phyloP scores from a whole-genome alignment of 2,888 invertebrate genomes.

The Rhamnusium bicolor region DNA sequence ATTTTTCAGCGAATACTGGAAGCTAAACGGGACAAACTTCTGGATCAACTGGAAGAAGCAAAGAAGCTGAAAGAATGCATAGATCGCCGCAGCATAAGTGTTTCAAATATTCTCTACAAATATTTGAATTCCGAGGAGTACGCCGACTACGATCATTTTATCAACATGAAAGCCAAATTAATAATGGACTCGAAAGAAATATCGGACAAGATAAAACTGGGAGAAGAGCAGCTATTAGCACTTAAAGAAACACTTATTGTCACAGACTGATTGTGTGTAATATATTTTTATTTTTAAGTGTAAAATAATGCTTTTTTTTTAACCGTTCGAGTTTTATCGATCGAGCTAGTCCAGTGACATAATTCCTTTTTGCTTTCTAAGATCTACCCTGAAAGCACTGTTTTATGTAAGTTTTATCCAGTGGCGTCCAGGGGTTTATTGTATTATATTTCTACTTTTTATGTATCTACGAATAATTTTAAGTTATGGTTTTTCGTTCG shows the following conservation, averaged over 20 bases:
- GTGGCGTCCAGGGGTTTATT: slow-evolving; percentile 24
- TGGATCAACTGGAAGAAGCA: slow-evolving; percentile 87
- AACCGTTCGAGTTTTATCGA: slow-evolving; percentile 67
- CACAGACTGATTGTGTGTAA: slow-evolving; percentile 63
- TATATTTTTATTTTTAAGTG: slow-evolving; percentile 45
- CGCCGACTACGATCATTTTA: slow-evolving; percentile 87
- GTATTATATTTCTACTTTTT: slow-evolving; percentile 31
- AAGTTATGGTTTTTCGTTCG: slow-evolving; percentile 17
- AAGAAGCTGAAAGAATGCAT: slow-evolving; percentile 87
- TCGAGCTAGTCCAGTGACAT: slow-evolving; percentile 68
- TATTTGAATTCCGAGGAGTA: slow-evolving; percentile 83
- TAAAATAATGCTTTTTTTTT: slow-evolving; percentile 43
- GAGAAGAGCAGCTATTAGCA: slow-evolving; percentile 85
- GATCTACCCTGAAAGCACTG: slow-evolving; percentile 33
- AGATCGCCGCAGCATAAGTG: slow-evolving; percentile 82
- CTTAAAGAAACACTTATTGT: slow-evolving; percentile 76
- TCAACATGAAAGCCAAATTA: slow-evolving; percentile 89
- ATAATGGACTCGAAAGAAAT: slow-evolving; percentile 88
- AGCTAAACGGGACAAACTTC: slow-evolving; percentile 83
- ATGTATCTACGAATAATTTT: slow-evolving; percentile 32
- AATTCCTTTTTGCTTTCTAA: slow-evolving; percentile 54
- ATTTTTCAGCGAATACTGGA: slow-evolving; percentile 78
- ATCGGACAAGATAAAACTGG: slow-evolving; percentile 86
- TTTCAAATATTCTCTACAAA: slow-evolving; percentile 80
- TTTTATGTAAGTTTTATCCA: not conserved